Conservation (phyloP, 1,140 invertebrate species). For the Eupeodes corollae region DNA sequence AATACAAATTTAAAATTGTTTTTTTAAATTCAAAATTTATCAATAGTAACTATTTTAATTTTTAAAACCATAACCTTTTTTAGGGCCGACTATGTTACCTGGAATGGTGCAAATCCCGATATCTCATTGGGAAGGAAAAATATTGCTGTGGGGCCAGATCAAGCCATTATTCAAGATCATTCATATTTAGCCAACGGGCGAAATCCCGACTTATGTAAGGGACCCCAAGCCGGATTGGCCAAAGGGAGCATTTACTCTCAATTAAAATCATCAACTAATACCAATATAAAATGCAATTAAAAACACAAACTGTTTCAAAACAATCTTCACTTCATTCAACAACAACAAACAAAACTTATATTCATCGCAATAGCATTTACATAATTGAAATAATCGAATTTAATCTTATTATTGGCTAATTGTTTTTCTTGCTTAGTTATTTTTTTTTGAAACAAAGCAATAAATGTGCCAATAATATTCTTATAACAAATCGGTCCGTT, state of each 20-base stretch:
- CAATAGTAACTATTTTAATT: background rate
- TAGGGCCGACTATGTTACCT: constrained; percentile 58
- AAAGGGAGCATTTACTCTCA: constrained; percentile 58
- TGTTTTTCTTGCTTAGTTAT: no score
- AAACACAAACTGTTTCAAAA: no score
- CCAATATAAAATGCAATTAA: constrained; percentile 36
- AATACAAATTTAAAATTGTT: constrained; percentile 27
- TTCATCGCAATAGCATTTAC: background rate
- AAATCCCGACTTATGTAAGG: constrained; percentile 50
- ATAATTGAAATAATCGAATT: no score
- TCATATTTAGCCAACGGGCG: constrained; percentile 45
- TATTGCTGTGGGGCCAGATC: constrained; percentile 46
- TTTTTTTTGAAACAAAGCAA: no score
- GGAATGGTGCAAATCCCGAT: constrained; percentile 52
- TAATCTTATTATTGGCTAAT: no score
- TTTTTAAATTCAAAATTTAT: background rate
- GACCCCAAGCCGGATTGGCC: constrained; percentile 47
- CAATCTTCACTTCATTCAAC: no score
- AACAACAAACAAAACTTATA: no score
- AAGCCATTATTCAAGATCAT: constrained; percentile 37
- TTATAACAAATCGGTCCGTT: no score
- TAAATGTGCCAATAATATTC: no score
- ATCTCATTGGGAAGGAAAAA: constrained; percentile 36
- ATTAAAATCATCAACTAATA: constrained; percentile 23
- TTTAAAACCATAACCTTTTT: constrained; percentile 17